Evolutionary conservation across 2,797 vertebrate species (phyloP), one percentile per base, ranked within the genome.

Genomic region (Petrocephalus schoutedeni): DNA sequence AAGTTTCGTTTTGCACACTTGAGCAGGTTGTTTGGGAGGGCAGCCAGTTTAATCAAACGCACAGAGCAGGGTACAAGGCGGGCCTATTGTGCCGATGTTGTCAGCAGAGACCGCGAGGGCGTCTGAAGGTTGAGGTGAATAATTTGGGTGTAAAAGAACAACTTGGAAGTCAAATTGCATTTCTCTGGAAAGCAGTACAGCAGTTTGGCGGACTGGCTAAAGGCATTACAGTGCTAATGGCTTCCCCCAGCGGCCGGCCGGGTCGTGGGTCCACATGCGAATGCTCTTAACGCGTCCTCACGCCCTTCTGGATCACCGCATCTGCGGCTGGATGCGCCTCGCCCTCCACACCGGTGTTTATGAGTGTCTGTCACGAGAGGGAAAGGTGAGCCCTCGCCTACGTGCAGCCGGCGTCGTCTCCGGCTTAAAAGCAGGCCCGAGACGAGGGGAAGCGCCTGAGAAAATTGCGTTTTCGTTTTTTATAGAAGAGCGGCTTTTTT

Each of bases 111-210:
- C 16, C 9, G 59, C 57, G 2, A 64, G 85, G 85, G 64, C 58
- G 10, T 41, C 32, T 54, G 53, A 64, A 86, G 58, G 57, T 45
- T 86, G 58, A 61, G 23, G 83, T 57, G 53, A 86, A 58, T 86
- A 58, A 61, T 86, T 86, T 85, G 53, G 23, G 85, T n/a, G 36
- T 41, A 49, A 61, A 54, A 85, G 12, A 61, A 86, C 57, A 86
- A 86, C 56, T 86, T 86, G 57, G 85, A 61, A 86, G 85, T 61
- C 53, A 86, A 86, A 86, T 86, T 61, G 28, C 58, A 86, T 86
- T 86, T 86, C 58, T 86, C 32, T 36, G 85, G 57, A 23, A 49
- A 86, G 58, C 32, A 86, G 58, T 64, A 45, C 32, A 59, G 14
- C 14, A 36, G 85, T 16, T 1, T 86, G 28, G 58, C 32, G 2